Evolutionary conservation across 2,888 invertebrate species (phyloP).

Genomic region (Esperia sulphurella): DNA sequence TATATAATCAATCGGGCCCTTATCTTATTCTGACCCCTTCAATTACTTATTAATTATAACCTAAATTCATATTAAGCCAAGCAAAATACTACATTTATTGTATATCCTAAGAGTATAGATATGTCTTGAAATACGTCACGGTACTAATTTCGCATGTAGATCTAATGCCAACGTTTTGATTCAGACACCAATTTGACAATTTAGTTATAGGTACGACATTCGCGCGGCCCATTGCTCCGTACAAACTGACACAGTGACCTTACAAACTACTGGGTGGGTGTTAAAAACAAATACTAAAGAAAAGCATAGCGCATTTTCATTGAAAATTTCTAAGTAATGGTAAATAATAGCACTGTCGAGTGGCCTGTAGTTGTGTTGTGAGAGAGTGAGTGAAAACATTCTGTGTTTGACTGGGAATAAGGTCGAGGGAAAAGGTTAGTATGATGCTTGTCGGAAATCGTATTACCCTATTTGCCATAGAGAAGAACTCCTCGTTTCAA

Average conservation of each 20-base stretch:
- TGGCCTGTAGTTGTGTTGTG: constrained; percentile 5
- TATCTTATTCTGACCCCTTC: no score
- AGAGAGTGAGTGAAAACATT: constrained; percentile 14
- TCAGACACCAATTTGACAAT: constrained; percentile 60
- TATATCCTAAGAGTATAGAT: no score
- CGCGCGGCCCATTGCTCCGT: constrained; percentile 31
- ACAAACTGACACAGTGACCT: constrained; percentile 31
- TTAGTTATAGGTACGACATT: constrained; percentile 57
- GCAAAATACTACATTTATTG: no score
- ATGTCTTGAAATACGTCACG: constrained; percentile 5
- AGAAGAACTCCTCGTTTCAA: constrained; percentile 19
- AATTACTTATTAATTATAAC: no score
- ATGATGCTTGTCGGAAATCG: constrained; percentile 30
- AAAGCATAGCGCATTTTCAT: constrained; percentile 1
- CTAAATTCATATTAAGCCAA: no score
- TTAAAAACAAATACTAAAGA: constrained; percentile 25
- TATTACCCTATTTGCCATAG: constrained; percentile 28
- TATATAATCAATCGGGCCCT: no score
- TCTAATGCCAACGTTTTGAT: constrained; percentile 60
- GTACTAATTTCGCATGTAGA: constrained; percentile 47
- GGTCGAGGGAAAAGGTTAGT: constrained; percentile 12
- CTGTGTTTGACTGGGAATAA: constrained; percentile 6
- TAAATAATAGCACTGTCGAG: no score
- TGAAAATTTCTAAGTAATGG: no score
- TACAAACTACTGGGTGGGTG: constrained; percentile 7